Base-by-base conservation (phyloP, 2,888 invertebrate genomes). In the Eristalis pertinax region DNA sequence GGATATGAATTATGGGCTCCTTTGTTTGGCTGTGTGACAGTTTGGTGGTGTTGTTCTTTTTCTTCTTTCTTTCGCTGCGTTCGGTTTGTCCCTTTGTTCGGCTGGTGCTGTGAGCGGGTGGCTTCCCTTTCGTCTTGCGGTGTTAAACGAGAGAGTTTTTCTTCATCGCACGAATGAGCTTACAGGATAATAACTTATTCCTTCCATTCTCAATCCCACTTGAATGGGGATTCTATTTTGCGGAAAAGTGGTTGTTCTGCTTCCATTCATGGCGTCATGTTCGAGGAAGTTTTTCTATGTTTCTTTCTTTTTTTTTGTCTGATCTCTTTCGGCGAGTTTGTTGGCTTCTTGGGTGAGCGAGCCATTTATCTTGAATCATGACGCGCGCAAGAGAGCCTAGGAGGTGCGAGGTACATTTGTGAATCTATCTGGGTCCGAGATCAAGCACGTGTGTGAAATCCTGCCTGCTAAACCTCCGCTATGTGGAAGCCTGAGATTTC, bases 1-100 rank as follows among this genome's bases (percentile, higher is more conserved):
- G 84, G 87, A 87, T 87, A 84, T 86, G 83, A 86, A 79, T 84
- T 87, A 87, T 87, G 79, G 84, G 73, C 75, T 13, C 70, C 83
- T 78, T 82, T 78, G 65, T 78, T 22, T 22, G 50, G 50, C 19
- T 50, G 19, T 78, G 35, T 79, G 78, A 83, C 86, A 86, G 50
- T 19, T 19, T 10, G 19, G 50, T 50, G 50, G 50, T 50, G 50
- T 50, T 50, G 50, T 50, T 50, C 50, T 86, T 86, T 79, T 77
- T 43, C n/a, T n/a, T 74, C 64, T 78, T 35, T 43, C 72, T 5
- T 5, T 32, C 7, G 4, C 32, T 32, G 32, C 32, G 35, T 32
- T 50, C 32, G 38, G 10, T 43, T 8, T 50, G 69, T 50, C 1
- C 22, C 41, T 22, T 22, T 62, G 19, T 62, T 22, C 22, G 26